Percentiles rank a stretch among this genome's conserved stretches.
Conservation (phyloP, 2,797 vertebrate species). For the Sebastolobus alascanus region DNA sequence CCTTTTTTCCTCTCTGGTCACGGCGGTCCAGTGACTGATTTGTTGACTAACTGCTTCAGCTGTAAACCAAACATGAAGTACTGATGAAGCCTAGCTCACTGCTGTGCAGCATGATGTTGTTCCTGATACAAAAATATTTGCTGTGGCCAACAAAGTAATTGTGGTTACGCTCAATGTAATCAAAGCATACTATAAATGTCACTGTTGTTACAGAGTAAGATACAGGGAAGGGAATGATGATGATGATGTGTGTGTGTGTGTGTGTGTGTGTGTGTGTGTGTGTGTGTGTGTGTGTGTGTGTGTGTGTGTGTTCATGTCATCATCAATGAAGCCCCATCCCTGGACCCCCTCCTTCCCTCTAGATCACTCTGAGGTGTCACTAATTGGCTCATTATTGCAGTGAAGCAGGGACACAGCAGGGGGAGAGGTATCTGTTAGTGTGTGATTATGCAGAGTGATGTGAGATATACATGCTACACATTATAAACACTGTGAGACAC, state of each 20-base stretch:
- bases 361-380: constrained; percentile 2
- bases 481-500: not conserved
- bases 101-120: not conserved
- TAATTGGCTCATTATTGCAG: constrained; percentile 57
- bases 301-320: not conserved
- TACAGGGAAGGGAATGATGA: no score
- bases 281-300: not conserved
- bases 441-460: constrained; percentile 25
- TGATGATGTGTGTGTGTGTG: not conserved
- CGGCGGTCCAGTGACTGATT: not conserved
- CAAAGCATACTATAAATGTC: not conserved
- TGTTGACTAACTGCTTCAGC: not conserved
- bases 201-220: not conserved
- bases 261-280: not conserved
- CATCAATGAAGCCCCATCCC: not conserved
- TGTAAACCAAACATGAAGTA: not conserved
- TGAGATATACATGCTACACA: constrained; percentile 11
- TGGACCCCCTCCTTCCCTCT: not conserved
- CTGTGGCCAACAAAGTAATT: not conserved
- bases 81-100: not conserved
- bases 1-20: no score
- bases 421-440: constrained; percentile 7
- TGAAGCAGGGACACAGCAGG: constrained; percentile 19
- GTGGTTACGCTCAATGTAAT: not conserved
- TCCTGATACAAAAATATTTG: not conserved